Evolutionary conservation across 1,140 invertebrate genomes (phyloP).

Genomic region (Drosophila punjabiensis): DNA sequence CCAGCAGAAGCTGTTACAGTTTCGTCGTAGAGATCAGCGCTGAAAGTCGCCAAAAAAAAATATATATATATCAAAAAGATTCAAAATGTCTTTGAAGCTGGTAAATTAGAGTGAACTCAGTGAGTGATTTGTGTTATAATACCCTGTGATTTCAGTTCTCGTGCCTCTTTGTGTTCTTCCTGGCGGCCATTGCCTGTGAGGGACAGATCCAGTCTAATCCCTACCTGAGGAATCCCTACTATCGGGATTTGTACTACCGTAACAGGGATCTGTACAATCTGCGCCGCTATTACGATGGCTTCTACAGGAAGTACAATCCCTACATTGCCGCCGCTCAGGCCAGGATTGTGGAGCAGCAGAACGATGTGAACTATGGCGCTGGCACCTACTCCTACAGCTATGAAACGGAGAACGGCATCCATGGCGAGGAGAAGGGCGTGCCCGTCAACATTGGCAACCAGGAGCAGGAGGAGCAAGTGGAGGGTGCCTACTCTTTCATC

Average conservation of each 20-base stretch:
- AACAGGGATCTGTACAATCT: slow-evolving; percentile 78
- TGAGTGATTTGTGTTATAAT: slow-evolving; percentile 27
- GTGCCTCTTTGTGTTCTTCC: slow-evolving; percentile 50
- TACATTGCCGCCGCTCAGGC: slow-evolving; percentile 64
- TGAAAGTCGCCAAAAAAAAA: slow-evolving; percentile 23
- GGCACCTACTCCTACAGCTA: slow-evolving; percentile 70
- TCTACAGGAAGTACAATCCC: slow-evolving; percentile 78
- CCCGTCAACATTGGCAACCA: slow-evolving; percentile 82
- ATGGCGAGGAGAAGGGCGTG: slow-evolving; percentile 86
- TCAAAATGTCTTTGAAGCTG: slow-evolving; percentile 65
- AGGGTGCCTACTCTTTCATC: slow-evolving; percentile 76
- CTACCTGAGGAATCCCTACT: slow-evolving; percentile 59
- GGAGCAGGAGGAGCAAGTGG: slow-evolving; percentile 67
- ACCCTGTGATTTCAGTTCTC: slow-evolving; percentile 32
- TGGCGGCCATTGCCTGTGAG: slow-evolving; percentile 49
- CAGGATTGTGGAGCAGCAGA: slow-evolving; percentile 60
- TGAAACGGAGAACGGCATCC: slow-evolving; percentile 87
- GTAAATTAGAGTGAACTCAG: slow-evolving; percentile 42
- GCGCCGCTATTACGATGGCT: slow-evolving; percentile 75
- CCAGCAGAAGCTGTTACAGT: slow-evolving; percentile 62
- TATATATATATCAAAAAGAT: background rate
- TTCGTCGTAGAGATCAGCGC: slow-evolving; percentile 56
- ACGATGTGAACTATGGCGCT: slow-evolving; percentile 51
- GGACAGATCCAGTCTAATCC: slow-evolving; percentile 67
- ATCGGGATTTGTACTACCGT: slow-evolving; percentile 68